Evolutionary conservation across 1,140 invertebrate genomes (phyloP).

Genomic region (Penaeus chinensis): DNA sequence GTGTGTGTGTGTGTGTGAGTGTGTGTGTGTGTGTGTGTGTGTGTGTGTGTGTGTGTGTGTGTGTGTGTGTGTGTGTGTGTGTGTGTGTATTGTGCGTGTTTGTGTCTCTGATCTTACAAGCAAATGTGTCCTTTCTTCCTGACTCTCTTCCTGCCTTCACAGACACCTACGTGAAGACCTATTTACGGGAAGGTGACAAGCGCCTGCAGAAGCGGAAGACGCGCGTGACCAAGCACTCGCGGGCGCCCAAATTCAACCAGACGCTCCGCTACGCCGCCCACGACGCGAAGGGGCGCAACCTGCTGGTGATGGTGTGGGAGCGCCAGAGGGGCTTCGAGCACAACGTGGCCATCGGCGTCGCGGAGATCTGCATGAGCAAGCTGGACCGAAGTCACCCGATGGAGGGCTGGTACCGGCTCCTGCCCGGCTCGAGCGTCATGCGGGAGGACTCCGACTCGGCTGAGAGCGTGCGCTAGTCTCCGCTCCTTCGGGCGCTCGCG

Average conservation of each 20-base stretch:
- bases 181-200: slow-evolving; percentile 86
- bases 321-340: slow-evolving; percentile 84
- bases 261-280: slow-evolving; percentile 87
- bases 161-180: slow-evolving; percentile 95
- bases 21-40: not conserved
- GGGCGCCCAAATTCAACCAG: slow-evolving; percentile 86
- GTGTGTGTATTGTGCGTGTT: not conserved
- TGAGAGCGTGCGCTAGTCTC: slow-evolving; percentile 53
- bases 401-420: slow-evolving; percentile 89
- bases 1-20: too few species aligned
- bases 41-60: not conserved
- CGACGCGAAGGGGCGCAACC: slow-evolving; percentile 84
- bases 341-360: slow-evolving; percentile 87
- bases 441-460: slow-evolving; percentile 59
- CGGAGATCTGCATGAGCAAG: slow-evolving; percentile 83
- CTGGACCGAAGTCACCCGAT: slow-evolving; percentile 82
- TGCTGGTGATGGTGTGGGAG: slow-evolving; percentile 92
- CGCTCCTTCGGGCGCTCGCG: not conserved
- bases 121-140: too few species aligned
- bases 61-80: too few species aligned
- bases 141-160: slow-evolving; percentile 65
- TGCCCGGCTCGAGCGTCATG: slow-evolving; percentile 73
- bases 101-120: not conserved
- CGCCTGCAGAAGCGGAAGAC: slow-evolving; percentile 93
- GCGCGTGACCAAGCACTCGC: slow-evolving; percentile 80